Evolutionary conservation across 2,797 vertebrate genomes (phyloP).

Genomic region (Heteromormyrus szaboi): DNA sequence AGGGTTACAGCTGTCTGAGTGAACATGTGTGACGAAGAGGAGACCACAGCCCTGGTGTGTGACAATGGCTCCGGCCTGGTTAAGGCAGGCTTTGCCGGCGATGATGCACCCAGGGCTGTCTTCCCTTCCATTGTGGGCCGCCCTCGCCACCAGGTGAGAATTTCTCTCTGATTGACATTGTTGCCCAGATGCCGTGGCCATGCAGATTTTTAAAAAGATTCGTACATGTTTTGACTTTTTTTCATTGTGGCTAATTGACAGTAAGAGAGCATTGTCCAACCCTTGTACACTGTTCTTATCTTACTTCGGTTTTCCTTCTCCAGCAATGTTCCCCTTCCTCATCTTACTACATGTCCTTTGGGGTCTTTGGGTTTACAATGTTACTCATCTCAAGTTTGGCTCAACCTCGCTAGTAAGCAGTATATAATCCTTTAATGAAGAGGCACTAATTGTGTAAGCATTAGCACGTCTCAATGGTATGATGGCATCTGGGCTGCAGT

Average conservation of each 20-base stretch:
- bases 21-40: slow-evolving; percentile 78
- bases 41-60: slow-evolving; percentile 73
- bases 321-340: background rate
- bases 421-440: background rate
- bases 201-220: background rate
- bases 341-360: background rate
- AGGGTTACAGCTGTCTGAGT: slow-evolving; percentile 29
- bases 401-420: background rate
- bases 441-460: slow-evolving; percentile 3
- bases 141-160: slow-evolving; percentile 73
- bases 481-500: background rate
- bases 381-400: background rate
- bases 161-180: background rate
- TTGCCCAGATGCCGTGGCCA: background rate
- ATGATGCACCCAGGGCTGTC: slow-evolving; percentile 75
- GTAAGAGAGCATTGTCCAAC: background rate
- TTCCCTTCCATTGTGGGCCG: slow-evolving; percentile 81
- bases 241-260: background rate
- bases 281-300: background rate
- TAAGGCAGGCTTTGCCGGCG: slow-evolving; percentile 78
- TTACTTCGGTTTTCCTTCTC: background rate
- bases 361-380: background rate
- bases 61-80: slow-evolving; percentile 81
- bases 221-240: background rate
- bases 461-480: background rate